phyloP scores from a whole-genome alignment of 1,140 invertebrate genomes.

The Neodiprion virginianus region DNA sequence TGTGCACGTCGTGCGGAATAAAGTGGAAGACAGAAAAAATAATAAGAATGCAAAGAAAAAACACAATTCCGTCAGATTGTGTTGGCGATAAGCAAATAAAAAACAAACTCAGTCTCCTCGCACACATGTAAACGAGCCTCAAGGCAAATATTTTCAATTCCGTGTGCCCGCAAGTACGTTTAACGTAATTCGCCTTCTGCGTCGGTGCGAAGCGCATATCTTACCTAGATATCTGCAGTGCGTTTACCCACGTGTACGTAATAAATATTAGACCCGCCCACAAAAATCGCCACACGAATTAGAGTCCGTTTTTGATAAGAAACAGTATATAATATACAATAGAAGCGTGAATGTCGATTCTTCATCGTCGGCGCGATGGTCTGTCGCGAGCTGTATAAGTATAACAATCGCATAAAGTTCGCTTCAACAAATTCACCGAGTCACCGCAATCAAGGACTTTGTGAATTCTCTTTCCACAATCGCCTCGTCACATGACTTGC shows the following conservation, averaged over 20 bases:
- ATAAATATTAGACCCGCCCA: too few species aligned
- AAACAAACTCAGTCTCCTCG: not conserved
- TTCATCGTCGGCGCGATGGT: too few species aligned
- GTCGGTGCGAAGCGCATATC: not conserved
- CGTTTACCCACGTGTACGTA: too few species aligned
- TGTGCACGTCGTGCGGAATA: too few species aligned
- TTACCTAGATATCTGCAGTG: not conserved
- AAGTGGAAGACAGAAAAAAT: too few species aligned
- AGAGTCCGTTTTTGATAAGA: too few species aligned
- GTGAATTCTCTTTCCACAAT: not conserved
- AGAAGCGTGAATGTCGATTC: too few species aligned
- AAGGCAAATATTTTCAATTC: constrained; percentile 2
- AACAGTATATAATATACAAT: too few species aligned
- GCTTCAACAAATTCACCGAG: not conserved
- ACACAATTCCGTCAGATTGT: not conserved
- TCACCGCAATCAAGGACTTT: constrained; percentile 1
- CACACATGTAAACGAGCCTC: not conserved
- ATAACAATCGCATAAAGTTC: not conserved
- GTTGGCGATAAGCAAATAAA: constrained; percentile 4
- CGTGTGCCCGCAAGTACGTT: not conserved
- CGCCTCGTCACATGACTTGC: constrained; percentile 4
- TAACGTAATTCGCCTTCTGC: too few species aligned
- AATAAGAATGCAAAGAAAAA: too few species aligned
- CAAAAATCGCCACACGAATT: too few species aligned
- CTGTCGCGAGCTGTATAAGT: too few species aligned